Base-by-base conservation (phyloP, 2,797 vertebrate genomes). In the Amphiprion clarkii region DNA sequence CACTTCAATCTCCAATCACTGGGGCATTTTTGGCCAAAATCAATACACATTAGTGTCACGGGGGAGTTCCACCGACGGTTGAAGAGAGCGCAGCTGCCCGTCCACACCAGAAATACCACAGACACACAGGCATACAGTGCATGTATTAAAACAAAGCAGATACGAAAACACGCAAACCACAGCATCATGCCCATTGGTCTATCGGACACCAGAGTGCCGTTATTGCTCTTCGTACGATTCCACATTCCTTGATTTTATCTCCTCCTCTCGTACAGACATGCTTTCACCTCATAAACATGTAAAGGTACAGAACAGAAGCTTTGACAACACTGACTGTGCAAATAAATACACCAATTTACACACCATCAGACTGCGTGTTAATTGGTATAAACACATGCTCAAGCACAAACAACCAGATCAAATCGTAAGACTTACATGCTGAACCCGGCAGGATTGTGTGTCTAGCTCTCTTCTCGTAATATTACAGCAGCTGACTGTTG, bases 1-100 rank as follows among this genome's bases (percentile, higher is more conserved):
- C 88, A 92, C 87, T 93, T 92, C 89, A 92, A 90, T 91, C 91
- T 91, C 82, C 66, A 89, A 90, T 91, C 89, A 87, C 76, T 85
- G 64, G 29, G 65, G 82, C 85, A 91, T 93, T 94, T 91, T 89
- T 69, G 67, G 83, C 76, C 65, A 74, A 67, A 92, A 94, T 95
- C 94, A 88, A 94, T 95, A 91, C 59, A 67, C 87, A 93, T 93
- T 92, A 93, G 78, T 87, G 88, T 89, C 89, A 93, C 73, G 56
- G 77, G 42, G 83, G 76, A 53, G 79, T 76, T 88, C 72, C 74
- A 61, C 44, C 60, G 76, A 73, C 8, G 25, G 70, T 12, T 64
- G 64, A 58, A 74, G 67, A 60, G 66, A 80, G 81, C 12, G 59
- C 59, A 64, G 81, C 86, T 85, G 85, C 48, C 44, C 81, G 72